Evolutionary conservation across 2,797 vertebrate species (phyloP).

Genomic region (Microhierax caerulescens): DNA sequence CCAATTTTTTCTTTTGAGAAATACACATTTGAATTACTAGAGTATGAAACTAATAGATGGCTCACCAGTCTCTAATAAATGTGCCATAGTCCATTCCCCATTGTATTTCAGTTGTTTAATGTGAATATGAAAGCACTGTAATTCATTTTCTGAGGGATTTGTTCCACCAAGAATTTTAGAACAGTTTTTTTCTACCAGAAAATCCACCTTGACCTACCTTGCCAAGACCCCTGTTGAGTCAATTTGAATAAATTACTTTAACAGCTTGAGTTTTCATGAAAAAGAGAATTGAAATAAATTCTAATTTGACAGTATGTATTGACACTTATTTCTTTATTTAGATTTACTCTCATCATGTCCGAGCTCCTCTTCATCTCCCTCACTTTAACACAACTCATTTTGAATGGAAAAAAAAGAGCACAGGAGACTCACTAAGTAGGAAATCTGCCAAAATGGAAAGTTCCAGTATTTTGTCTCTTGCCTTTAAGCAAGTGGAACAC

Average conservation of each 20-base stretch:
- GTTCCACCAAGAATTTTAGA: constrained; percentile 17
- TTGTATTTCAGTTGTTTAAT: not conserved
- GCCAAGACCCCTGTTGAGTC: constrained; percentile 10
- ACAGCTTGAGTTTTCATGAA: constrained; percentile 10
- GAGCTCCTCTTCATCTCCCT: not conserved
- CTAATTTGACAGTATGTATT: not conserved
- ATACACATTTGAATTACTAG: not conserved
- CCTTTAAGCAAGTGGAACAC: not conserved
- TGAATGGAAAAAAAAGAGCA: not conserved
- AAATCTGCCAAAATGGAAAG: not conserved
- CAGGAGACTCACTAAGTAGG: not conserved
- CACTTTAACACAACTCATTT: not conserved
- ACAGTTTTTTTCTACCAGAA: not conserved
- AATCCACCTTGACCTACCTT: constrained; percentile 52
- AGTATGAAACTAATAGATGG: not conserved
- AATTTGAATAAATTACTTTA: constrained; percentile 40
- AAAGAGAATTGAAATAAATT: constrained; percentile 35
- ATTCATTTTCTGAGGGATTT: not conserved
- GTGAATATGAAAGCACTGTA: not conserved
- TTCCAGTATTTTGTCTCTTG: not conserved
- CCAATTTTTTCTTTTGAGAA: not conserved
- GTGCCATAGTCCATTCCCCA: not conserved
- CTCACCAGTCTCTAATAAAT: not conserved
- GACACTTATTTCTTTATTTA: not conserved
- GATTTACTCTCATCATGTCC: not conserved